These are phyloP conservation scores for Asarcornis scutulata DNA, from an alignment of 2,113 vertebrate species.

Conservation along the genomic window DNA sequence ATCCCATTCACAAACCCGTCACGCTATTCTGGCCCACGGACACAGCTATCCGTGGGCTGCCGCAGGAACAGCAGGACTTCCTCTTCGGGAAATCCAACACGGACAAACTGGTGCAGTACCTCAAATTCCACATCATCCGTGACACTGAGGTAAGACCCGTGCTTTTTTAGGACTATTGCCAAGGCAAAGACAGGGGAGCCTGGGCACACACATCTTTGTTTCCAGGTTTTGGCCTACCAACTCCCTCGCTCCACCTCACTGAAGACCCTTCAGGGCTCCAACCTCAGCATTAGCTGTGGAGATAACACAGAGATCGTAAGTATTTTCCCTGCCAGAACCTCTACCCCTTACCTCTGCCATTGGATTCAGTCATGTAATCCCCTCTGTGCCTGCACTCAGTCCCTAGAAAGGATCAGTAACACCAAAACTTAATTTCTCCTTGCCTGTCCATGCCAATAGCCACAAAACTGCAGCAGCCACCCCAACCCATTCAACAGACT, in stretches of 20 bases:
- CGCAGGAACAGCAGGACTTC: conserved; percentile 84
- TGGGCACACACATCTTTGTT: accelerated
- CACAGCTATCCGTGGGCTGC: conserved; percentile 77
- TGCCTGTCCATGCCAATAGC: accelerated
- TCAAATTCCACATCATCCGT: conserved; percentile 90
- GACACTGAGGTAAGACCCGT: conserved; percentile 77
- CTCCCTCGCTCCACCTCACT: conserved; percentile 69
- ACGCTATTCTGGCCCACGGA: conserved; percentile 91
- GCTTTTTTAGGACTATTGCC: background rate
- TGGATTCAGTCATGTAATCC: background rate
- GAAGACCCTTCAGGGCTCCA: conserved; percentile 88
- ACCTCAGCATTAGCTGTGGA: conserved; percentile 83
- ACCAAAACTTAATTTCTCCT: background rate
- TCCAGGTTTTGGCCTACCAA: conserved; percentile 73
- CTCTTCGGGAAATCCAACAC: conserved; percentile 83
- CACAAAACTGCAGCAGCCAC: background rate
- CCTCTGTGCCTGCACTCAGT: background rate
- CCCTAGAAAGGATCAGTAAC: background rate
- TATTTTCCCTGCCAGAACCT: background rate
- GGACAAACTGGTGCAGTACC: conserved; percentile 82
- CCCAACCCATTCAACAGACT: background rate
- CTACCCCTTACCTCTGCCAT: background rate
- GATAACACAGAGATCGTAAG: conserved; percentile 80
- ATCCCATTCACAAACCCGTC: conserved; percentile 82
- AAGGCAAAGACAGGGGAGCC: background rate